Percentiles rank a stretch among this genome's conserved stretches.
Evolutionary conservation across 2,797 vertebrate genomes (phyloP).

Genomic region (Periparus ater): DNA sequence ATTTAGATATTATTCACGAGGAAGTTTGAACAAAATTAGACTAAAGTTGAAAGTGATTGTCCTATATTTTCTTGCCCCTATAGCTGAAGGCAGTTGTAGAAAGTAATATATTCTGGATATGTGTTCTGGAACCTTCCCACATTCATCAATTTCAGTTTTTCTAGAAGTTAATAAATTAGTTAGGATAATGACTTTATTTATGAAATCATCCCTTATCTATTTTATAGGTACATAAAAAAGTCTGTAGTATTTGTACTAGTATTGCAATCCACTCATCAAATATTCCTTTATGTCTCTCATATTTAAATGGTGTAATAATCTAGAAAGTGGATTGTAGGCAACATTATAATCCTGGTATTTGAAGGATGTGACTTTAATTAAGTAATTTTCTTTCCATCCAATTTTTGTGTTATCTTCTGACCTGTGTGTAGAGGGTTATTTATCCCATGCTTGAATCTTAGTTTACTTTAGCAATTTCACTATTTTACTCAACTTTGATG

Average conservation of each 20-base stretch:
- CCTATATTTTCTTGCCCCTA: neutral
- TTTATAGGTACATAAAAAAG: neutral
- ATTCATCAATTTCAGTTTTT: neutral
- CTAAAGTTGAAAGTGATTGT: neutral
- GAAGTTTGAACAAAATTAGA: neutral
- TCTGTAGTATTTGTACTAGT: neutral
- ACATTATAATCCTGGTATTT: neutral
- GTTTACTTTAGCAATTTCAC: neutral
- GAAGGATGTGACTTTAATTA: neutral
- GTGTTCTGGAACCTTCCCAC: neutral
- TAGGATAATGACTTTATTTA: neutral
- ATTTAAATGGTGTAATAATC: neutral
- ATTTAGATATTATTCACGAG: neutral
- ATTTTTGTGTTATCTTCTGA: neutral
- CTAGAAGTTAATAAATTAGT: neutral
- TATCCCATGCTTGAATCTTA: neutral
- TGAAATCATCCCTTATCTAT: neutral
- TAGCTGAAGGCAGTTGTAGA: neutral
- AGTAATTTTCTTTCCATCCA: neutral
- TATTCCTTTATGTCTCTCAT: neutral
- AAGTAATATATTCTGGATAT: neutral
- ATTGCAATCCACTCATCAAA: neutral
- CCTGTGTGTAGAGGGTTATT: neutral
- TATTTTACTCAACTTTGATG: neutral
- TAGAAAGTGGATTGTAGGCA: neutral